phyloP scores from a whole-genome alignment of 2,888 invertebrate genomes.

The Eilema sororculum region DNA sequence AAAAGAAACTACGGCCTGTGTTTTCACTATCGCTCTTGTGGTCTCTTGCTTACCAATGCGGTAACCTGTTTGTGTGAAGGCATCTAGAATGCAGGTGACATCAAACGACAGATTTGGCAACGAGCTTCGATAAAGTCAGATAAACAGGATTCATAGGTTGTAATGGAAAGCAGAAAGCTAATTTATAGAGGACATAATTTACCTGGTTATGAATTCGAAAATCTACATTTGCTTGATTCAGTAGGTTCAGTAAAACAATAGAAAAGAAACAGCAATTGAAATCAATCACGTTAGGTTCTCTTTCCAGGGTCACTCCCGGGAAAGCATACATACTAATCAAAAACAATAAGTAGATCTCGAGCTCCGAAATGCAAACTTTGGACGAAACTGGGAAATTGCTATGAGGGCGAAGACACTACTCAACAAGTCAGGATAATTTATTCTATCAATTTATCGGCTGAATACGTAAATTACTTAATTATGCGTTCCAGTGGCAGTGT shows the following conservation, averaged over 20 bases:
- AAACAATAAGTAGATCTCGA: too few species aligned
- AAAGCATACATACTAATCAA: too few species aligned
- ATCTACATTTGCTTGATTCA: not conserved
- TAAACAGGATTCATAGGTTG: not conserved
- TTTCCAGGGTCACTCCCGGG: too few species aligned
- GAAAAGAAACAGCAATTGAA: not conserved
- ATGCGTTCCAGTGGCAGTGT: not conserved
- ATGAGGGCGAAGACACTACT: not conserved
- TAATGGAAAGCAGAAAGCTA: not conserved
- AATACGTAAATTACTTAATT: constrained; percentile 10
- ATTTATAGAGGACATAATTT: too few species aligned
- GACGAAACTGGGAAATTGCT: not conserved
- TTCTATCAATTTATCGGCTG: constrained; percentile 5
- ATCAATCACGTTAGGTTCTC: too few species aligned
- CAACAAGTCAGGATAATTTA: not conserved
- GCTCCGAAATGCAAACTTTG: too few species aligned
- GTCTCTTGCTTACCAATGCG: constrained; percentile 45
- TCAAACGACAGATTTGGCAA: constrained; percentile 21
- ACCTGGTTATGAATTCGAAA: not conserved
- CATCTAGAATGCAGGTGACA: constrained; percentile 30
- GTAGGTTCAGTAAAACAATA: not conserved
- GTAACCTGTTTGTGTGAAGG: constrained; percentile 44
- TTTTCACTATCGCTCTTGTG: constrained; percentile 69
- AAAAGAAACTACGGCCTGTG: constrained; percentile 57
- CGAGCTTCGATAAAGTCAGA: not conserved